phyloP scores from a whole-genome alignment of 2,888 invertebrate species.

The Archips crataeganus region DNA sequence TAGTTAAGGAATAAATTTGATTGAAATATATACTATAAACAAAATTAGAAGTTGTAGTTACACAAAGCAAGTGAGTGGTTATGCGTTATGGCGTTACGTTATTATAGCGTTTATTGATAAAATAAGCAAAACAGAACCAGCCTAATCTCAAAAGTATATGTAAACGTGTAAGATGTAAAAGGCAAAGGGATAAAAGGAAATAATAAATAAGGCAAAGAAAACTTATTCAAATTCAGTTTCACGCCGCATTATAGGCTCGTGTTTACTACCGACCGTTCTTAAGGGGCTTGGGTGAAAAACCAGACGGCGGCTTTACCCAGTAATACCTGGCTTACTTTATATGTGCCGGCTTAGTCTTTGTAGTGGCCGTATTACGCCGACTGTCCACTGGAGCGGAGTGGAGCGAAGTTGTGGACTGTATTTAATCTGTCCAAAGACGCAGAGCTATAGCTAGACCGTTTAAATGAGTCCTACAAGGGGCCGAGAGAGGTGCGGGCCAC shows the following conservation, averaged over 20 bases:
- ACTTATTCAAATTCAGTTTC: not conserved
- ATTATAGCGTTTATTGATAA: too few species aligned
- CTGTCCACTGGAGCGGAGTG: too few species aligned
- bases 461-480: not conserved
- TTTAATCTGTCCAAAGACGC: too few species aligned
- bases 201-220: not conserved
- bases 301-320: not conserved
- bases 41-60: too few species aligned
- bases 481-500: too few species aligned
- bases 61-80: too few species aligned
- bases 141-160: not conserved
- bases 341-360: not conserved
- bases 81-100: too few species aligned
- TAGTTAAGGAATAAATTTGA: too few species aligned
- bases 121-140: not conserved
- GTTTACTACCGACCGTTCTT: constrained; percentile 1
- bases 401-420: too few species aligned
- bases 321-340: not conserved
- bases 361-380: not conserved
- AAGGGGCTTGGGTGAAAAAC: not conserved
- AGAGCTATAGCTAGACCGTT: not conserved
- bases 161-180: not conserved
- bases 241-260: not conserved
- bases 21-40: too few species aligned
- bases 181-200: not conserved